Evolutionary conservation across 2,113 vertebrate species (phyloP), one percentile per base, ranked within the genome.

Genomic region (Accipiter cooperii): DNA sequence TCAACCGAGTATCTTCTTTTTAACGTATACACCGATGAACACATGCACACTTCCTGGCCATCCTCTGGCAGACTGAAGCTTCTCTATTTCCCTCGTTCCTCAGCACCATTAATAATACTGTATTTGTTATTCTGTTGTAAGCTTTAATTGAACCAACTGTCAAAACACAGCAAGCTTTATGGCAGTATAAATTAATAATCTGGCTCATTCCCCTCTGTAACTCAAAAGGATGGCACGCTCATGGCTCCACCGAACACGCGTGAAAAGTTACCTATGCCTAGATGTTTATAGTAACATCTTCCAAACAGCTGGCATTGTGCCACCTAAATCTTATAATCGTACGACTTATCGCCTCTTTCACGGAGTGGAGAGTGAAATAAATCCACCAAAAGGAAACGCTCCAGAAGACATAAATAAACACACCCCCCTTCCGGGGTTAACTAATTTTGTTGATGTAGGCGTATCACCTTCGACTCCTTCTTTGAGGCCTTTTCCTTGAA

Each of bases 71-170:
- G 28, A 31, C 68, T 18, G 46, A 84, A 82, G 75, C 75, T 77
- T 55, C 68, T 51, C 76, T 63, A 66, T 8, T 74, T 71, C 82
- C 86, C 87, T 51, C 55, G 0, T 44, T 89, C 66, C 76, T 47
- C 85, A 70, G 76, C 7, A 28, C 68, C 89, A 93, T 90, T 87
- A 95, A 54, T 66, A 84, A 64, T 28, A 54, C 25, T 11, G 44
- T 31, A 84, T 42, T 54, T 84, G 84, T 77, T 91, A 75, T 57
- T 90, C 86, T 89, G 82, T 66, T 63, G 84, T 8, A 84, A 94
- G 94, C 89, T 89, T 54, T 88, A 93, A 94, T 73, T 73, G 96
- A 90, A 87, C 22, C 57, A 64, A 70, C 95, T 96, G 97, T 97
- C 96, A 95, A 91, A 38, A 96, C 94, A 64, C 47, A 58, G 77